Evolutionary conservation across 2,888 invertebrate genomes (phyloP), one percentile per base, ranked within the genome.

Genomic region (Acleris literana): DNA sequence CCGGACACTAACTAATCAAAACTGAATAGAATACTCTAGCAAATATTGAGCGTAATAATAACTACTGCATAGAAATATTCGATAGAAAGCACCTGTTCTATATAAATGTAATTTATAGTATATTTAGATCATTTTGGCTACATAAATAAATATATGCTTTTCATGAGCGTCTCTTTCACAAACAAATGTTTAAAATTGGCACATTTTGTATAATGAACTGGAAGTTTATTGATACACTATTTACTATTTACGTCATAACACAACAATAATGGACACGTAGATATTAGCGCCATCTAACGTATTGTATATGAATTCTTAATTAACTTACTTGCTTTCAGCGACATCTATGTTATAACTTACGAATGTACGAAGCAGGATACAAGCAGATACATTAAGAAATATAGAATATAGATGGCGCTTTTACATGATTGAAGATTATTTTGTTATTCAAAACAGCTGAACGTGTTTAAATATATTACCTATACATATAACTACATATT

Each of bases 1-100:
- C 39, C 39, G 13, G 13, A 39, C 4, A 13, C 39, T 6, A n/a
- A 46, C n/a, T 17, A 46, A 46, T 46, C 17, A 46, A 16, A 46
- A 46, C 17, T 5, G 16, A 5, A n/a, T 16, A 44, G 16, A 5
- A n/a, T 16, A 44, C 16, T 44, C 16, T 1, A 44, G 44, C 33
- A 54, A 54, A 54, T 18, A 46, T 62, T 48, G 54, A 62, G 53
- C 61, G 46, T 46, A 56, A 5, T n/a, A 43, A 16, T 44, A 52
- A 22, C 20, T 52, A 46, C 25, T 11, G 44, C 46, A 56, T 22
- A 58, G n/a, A 22, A 58, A 58, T 46, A 39, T 64, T 58, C 9
- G 20, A 53, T 64, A 58, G 33, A 46, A 58, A 60, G 64, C 64
- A 60, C 53, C 59, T 22, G 49, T 20, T 33, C 54, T 58, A 64